Percentiles rank a stretch among this genome's conserved stretches.
Conservation (phyloP, 2,888 invertebrate genomes). For the Stenotaenia linearis region DNA sequence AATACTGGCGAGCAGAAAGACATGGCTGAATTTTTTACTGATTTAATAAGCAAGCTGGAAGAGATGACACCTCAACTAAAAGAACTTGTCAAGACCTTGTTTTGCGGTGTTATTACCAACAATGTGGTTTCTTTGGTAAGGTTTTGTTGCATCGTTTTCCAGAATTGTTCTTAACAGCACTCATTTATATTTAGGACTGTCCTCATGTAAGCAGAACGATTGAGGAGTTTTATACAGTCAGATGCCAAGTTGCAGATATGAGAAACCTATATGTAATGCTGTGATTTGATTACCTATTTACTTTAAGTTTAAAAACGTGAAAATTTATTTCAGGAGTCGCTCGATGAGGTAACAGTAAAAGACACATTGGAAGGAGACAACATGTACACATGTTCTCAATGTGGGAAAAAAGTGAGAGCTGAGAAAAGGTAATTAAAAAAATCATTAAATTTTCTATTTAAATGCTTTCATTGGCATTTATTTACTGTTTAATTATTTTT, state of each 20-base stretch:
- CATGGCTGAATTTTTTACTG: slow-evolving; percentile 97
- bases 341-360: slow-evolving; percentile 95
- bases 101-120: slow-evolving; percentile 89
- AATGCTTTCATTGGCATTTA: slow-evolving; percentile 26
- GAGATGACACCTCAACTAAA: slow-evolving; percentile 91
- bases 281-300: too few relatives aligned
- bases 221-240: slow-evolving; percentile 93
- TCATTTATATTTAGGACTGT: slow-evolving; percentile 61
- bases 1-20: slow-evolving; percentile 97
- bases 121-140: slow-evolving; percentile 86
- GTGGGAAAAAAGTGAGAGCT: slow-evolving; percentile 88
- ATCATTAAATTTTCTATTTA: neutral
- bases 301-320: neutral
- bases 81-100: slow-evolving; percentile 78
- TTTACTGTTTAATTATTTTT: slow-evolving; percentile 20
- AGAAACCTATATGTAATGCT: slow-evolving; percentile 67
- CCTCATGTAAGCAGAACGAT: slow-evolving; percentile 88
- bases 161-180: neutral
- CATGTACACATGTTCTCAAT: slow-evolving; percentile 95
- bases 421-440: slow-evolving; percentile 65
- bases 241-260: slow-evolving; percentile 96
- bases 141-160: slow-evolving; percentile 40
- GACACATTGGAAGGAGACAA: slow-evolving; percentile 95
- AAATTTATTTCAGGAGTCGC: slow-evolving; percentile 59
- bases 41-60: slow-evolving; percentile 88